Base-by-base conservation (phyloP, 2,888 invertebrate species). In the Iselma pallidipennis region DNA sequence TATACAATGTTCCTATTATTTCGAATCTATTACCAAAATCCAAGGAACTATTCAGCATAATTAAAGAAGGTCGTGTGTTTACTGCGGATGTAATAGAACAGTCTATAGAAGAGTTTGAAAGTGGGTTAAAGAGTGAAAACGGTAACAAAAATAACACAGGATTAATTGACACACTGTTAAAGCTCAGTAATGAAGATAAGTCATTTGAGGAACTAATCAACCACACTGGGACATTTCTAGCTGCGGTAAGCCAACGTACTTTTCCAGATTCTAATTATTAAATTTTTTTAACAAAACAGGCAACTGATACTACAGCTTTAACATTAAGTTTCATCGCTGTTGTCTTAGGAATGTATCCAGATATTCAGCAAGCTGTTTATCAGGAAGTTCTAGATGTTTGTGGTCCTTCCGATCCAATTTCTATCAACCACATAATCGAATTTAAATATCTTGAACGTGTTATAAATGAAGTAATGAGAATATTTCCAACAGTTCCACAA, bases 231-330 rank as follows among this genome's bases (percentile, higher is more conserved):
- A 59, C 66, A 4, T 58, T 70, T 9, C 51, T 67, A 23, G 25
- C 59, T 10, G 70, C 59, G 12, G 69, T 69, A 61, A 56, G 57
- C 37, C n/a, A n/a, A n/a, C n/a, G n/a, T n/a, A n/a, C n/a, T n/a
- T n/a, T n/a, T n/a, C n/a, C n/a, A n/a, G n/a, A n/a, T n/a, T n/a
- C n/a, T n/a, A n/a, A n/a, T n/a, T n/a, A 21, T 14, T 19, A 50
- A 1, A 16, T 52, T 25, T 7, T 9, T 25, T 12, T 25, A 14
- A 28, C 49, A n/a, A 57, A 53, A n/a, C 37, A 69, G 67, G 68
- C 64, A 42, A 55, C 66, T 1, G 66, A 70, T 25, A 67, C 66
- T 0, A 55, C 59, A 9, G 57, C 65, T 9, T 31, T 57, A 3
- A 54, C 65, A 4, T 3, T 37, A 6, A 57, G 65, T 16, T 70